These are phyloP conservation scores for Drosophila nikananu DNA, from an alignment of 1,140 invertebrate genomes.

Conservation along the genomic window DNA sequence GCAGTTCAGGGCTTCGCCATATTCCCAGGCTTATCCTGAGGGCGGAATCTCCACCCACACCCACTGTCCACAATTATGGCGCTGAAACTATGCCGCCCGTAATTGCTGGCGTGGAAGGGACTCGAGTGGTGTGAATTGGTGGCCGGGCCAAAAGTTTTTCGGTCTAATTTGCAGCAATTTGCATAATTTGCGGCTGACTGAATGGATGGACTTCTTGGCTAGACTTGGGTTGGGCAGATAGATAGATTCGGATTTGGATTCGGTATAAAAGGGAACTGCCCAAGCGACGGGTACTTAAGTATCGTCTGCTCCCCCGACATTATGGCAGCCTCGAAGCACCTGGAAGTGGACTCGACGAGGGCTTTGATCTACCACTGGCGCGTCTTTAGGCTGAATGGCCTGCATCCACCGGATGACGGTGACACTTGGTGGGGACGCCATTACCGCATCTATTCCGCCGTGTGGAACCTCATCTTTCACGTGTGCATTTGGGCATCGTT, in stretches of 20 bases:
- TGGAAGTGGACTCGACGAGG: slow-evolving; percentile 40
- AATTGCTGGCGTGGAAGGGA: slow-evolving; percentile 10
- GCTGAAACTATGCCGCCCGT: slow-evolving; percentile 6
- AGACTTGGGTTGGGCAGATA: not conserved
- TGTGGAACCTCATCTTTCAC: not conserved
- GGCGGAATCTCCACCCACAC: not conserved
- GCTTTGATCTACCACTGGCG: slow-evolving; percentile 58
- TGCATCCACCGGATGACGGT: slow-evolving; percentile 31
- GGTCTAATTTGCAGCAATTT: slow-evolving; percentile 62
- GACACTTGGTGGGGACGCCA: slow-evolving; percentile 27
- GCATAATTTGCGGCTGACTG: slow-evolving; percentile 51
- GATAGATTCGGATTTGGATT: slow-evolving; percentile 9
- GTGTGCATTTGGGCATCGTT: slow-evolving; percentile 12
- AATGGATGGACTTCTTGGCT: not conserved
- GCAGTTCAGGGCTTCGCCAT: not conserved
- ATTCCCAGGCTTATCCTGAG: not conserved
- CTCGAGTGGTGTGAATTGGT: slow-evolving; percentile 4
- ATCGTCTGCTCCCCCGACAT: not conserved
- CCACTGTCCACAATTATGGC: not conserved
- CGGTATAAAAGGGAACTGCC: slow-evolving; percentile 56
- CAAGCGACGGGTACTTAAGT: not conserved
- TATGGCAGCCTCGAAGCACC: not conserved
- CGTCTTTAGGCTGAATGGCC: slow-evolving; percentile 51
- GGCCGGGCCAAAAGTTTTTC: slow-evolving; percentile 26
- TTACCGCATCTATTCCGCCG: slow-evolving; percentile 48